These are phyloP conservation scores for Oscheius sp. DNA, from an alignment of 2,888 invertebrate genomes.

Conservation along the genomic window DNA sequence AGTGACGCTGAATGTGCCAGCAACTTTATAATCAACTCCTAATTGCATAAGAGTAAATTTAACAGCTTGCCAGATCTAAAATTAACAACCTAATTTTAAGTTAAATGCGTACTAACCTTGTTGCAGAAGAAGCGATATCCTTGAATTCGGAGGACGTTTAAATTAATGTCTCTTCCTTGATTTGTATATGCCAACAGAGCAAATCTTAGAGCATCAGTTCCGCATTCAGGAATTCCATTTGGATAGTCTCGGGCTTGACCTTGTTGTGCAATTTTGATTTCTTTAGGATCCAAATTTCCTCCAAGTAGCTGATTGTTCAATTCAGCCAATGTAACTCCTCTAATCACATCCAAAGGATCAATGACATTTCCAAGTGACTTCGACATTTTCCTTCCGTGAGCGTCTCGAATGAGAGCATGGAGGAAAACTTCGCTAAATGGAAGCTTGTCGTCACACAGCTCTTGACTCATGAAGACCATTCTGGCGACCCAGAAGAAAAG, in stretches of 20 bases:
- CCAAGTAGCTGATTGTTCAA: conserved; percentile 80
- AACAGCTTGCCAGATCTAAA: conserved; percentile 90
- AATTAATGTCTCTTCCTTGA: conserved; percentile 90
- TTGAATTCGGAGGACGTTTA: conserved; percentile 91
- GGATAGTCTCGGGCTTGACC: conserved; percentile 72
- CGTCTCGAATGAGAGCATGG: conserved; percentile 96
- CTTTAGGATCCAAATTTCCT: conserved; percentile 86
- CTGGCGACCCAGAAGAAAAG: conserved; percentile 99
- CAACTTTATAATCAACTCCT: conserved; percentile 48
- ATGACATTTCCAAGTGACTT: conserved; percentile 97
- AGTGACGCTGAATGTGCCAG: conserved; percentile 32
- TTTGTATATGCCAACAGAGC: conserved; percentile 88
- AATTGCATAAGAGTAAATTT: conserved; percentile 81
- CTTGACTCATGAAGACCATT: conserved; percentile 96
- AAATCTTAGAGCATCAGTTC: conserved; percentile 89
- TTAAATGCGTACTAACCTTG: conserved; percentile 42
- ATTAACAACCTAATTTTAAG: background rate
- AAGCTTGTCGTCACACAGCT: conserved; percentile 85
- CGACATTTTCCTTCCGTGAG: conserved; percentile 98
- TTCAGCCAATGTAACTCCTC: conserved; percentile 82
- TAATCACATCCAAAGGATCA: conserved; percentile 93
- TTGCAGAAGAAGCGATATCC: conserved; percentile 69
- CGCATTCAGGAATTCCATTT: conserved; percentile 72
- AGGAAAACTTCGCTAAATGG: conserved; percentile 87
- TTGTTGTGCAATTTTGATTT: conserved; percentile 80